Evolutionary conservation across 2,797 vertebrate species (phyloP).

Genomic region (Lagodon rhomboides): DNA sequence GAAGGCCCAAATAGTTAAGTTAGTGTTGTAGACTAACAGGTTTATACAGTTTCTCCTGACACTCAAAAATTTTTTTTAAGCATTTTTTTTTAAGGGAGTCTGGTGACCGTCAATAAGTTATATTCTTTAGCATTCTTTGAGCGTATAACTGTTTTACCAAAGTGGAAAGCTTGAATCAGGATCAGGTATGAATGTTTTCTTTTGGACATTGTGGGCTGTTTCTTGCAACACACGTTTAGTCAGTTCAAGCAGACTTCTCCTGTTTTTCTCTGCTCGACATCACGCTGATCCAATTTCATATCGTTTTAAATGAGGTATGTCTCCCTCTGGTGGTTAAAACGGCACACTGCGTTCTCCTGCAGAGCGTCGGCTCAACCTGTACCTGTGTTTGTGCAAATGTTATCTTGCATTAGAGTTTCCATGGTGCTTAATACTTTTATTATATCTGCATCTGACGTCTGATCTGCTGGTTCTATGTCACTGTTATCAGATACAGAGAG

Average conservation of each 20-base stretch:
- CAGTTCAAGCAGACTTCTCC: neutral
- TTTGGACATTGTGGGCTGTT: neutral
- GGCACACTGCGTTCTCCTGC: neutral
- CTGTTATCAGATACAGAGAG: neutral
- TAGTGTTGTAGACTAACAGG: too few species aligned
- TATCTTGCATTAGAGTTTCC: neutral
- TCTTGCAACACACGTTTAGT: constrained; percentile 8
- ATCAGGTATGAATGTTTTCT: neutral
- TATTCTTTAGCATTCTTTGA: neutral
- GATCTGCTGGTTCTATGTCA: neutral
- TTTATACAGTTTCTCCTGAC: too few species aligned
- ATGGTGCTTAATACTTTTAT: neutral
- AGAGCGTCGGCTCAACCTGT: neutral
- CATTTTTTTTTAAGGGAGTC: too few species aligned
- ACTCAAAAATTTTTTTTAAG: too few species aligned
- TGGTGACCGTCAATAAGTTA: neutral
- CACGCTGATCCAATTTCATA: neutral
- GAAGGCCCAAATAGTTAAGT: too few species aligned
- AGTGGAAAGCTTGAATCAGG: neutral
- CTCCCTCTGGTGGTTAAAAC: constrained; percentile 74
- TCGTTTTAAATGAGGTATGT: constrained; percentile 46
- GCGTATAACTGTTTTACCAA: neutral
- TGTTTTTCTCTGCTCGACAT: constrained; percentile 9
- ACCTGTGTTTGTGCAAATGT: neutral
- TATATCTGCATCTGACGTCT: neutral